Conservation (phyloP, 2,888 invertebrate genomes). For the Phrixothrix hirtus region DNA sequence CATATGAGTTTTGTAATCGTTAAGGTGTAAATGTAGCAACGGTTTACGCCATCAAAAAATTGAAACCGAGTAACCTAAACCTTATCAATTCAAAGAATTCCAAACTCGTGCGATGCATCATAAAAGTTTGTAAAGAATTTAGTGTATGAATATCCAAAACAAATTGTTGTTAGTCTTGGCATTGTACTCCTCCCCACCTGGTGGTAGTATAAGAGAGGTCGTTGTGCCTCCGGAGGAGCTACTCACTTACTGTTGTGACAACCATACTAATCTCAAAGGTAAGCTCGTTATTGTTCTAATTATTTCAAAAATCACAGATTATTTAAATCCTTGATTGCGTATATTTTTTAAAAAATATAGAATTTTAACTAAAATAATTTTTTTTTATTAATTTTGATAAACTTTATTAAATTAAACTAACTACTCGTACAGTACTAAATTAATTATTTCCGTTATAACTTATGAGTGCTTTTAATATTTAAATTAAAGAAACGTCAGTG, state of each 20-base stretch:
- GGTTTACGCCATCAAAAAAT: constrained; percentile 4
- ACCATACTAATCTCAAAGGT: constrained; percentile 25
- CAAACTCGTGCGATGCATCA: constrained; percentile 30
- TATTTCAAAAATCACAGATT: no score
- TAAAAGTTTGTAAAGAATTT: constrained; percentile 22
- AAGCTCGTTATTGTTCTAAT: constrained; percentile 16
- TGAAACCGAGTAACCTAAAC: constrained; percentile 5
- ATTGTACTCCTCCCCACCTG: constrained; percentile 50
- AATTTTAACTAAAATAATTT: no score
- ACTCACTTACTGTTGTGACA: constrained; percentile 37
- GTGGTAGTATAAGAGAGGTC: constrained; percentile 53
- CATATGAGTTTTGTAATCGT: not conserved
- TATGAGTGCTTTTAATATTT: no score
- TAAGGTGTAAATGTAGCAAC: not conserved
- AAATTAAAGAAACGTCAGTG: no score
- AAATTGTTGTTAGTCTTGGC: constrained; percentile 38
- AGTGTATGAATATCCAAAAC: constrained; percentile 32
- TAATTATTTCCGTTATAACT: no score
- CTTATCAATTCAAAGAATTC: constrained; percentile 29
- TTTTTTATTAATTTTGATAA: no score
- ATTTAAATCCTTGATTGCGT: no score
- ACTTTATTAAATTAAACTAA: no score
- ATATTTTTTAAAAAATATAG: no score
- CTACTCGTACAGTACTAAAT: no score
- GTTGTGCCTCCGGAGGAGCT: constrained; percentile 46